These are phyloP conservation scores for Argyresthia albistria DNA, from an alignment of 2,888 invertebrate species.

Conservation along the genomic window DNA sequence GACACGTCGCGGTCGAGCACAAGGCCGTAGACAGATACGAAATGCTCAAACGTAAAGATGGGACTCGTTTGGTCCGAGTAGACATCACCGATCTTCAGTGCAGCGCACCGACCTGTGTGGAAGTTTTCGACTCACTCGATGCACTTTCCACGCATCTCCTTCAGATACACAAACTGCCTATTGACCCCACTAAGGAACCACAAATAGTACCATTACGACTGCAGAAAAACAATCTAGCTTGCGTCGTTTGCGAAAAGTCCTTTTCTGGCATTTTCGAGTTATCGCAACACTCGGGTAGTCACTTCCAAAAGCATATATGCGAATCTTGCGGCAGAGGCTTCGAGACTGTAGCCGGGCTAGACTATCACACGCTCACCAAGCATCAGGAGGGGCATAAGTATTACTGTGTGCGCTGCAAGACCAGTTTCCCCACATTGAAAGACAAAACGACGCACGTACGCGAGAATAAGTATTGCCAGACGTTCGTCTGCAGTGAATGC, in stretches of 20 bases:
- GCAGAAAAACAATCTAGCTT: not conserved
- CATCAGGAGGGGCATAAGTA: not conserved
- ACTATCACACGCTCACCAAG: constrained; percentile 6
- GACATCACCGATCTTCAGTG: constrained; percentile 2
- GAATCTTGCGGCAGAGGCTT: constrained; percentile 11
- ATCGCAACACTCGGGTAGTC: constrained; percentile 1
- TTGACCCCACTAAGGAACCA: constrained; percentile 13
- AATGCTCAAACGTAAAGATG: not conserved
- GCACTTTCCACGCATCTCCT: constrained; percentile 19
- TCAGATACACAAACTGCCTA: constrained; percentile 11
- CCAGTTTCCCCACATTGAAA: constrained; percentile 5
- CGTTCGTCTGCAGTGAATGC: constrained; percentile 6
- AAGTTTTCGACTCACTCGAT: constrained; percentile 13
- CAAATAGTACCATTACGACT: constrained; percentile 1
- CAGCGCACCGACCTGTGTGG: not conserved
- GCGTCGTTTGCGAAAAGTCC: constrained; percentile 3
- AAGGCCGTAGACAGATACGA: not conserved
- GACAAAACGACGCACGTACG: constrained; percentile 7
- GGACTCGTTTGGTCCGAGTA: not conserved
- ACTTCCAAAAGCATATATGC: constrained; percentile 8
- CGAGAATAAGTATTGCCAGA: constrained; percentile 10
- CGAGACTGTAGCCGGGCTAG: constrained; percentile 7
- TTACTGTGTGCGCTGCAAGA: constrained; percentile 9
- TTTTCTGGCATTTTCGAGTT: constrained; percentile 2
- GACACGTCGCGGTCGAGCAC: not conserved